phyloP scores from a whole-genome alignment of 2,888 invertebrate genomes.

The Entomobrya multifasciata region DNA sequence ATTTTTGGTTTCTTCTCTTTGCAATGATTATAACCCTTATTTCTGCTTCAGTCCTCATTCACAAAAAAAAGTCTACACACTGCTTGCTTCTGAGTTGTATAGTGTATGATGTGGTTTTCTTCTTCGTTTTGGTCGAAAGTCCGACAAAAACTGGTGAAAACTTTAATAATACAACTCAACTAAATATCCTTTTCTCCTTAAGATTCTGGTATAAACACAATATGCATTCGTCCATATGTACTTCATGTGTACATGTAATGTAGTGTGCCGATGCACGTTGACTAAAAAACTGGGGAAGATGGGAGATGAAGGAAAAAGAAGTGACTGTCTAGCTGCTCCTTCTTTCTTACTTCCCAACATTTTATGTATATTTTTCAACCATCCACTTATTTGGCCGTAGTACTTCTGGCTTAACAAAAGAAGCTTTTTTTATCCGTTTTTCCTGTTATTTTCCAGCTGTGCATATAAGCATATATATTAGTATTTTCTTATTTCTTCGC shows the following conservation, averaged over 20 bases:
- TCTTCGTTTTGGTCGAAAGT: not conserved
- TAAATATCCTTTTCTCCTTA: conserved; percentile 18
- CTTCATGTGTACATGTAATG: conserved; percentile 46
- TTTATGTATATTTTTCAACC: not conserved
- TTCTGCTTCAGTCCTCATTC: conserved; percentile 51
- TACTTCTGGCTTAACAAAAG: conserved; percentile 24
- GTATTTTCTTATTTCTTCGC: conserved; percentile 32
- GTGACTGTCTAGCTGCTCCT: not conserved
- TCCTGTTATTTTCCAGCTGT: conserved; percentile 16
- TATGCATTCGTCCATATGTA: conserved; percentile 57
- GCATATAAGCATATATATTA: conserved; percentile 16
- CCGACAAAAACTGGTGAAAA: conserved; percentile 27
- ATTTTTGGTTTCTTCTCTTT: conserved; percentile 22
- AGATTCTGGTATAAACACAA: conserved; percentile 21
- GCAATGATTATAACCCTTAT: conserved; percentile 57
- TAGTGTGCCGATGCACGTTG: conserved; percentile 51
- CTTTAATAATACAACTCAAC: not conserved
- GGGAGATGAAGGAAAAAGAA: conserved; percentile 18
- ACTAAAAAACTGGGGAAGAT: conserved; percentile 1
- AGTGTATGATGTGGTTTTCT: conserved; percentile 19
- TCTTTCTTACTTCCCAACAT: not conserved
- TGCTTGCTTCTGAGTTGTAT: not conserved
- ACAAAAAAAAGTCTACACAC: not conserved
- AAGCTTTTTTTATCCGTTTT: not conserved
- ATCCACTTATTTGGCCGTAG: no score